A percentile compares a stretch with the other conserved stretches of the same genome.
Evolutionary conservation across 2,888 invertebrate genomes (phyloP).

Genomic region (Heteropelma amictum): DNA sequence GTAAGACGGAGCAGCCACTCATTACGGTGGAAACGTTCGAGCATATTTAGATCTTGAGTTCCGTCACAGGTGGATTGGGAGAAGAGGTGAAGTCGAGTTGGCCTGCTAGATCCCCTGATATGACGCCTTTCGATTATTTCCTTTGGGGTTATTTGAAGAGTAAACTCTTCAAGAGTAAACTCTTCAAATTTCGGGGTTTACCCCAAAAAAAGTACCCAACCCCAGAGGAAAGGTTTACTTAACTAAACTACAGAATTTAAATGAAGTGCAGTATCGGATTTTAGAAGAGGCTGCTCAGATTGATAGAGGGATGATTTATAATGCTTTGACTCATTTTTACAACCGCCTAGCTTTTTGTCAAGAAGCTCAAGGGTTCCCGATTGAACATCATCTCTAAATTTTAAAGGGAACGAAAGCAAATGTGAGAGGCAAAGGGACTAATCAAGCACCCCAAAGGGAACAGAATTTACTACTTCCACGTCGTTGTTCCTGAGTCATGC

Average conservation of each 20-base stretch:
- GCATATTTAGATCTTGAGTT: neutral
- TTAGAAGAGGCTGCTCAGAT: neutral
- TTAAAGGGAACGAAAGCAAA: neutral
- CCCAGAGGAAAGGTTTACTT: no score
- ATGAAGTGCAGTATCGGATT: neutral
- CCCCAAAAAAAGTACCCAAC: no score
- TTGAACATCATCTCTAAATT: neutral
- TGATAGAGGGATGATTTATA: neutral
- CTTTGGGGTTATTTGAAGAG: conserved; percentile 1
- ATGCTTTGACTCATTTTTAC: neutral
- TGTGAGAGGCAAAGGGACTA: no score
- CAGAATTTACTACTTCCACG: no score
- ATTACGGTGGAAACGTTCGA: neutral
- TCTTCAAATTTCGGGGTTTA: no score
- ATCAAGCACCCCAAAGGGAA: neutral
- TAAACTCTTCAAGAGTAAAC: no score
- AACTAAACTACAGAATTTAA: neutral
- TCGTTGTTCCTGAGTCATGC: no score
- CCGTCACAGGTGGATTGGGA: conserved; percentile 1
- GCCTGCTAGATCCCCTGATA: conserved; percentile 8
- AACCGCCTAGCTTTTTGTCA: neutral
- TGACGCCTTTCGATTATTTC: conserved; percentile 8
- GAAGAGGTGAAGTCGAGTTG: neutral
- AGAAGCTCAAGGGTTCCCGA: neutral
- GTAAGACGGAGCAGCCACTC: neutral